Conservation (phyloP, 2,888 invertebrate species). For the Lycaena phlaeas region DNA sequence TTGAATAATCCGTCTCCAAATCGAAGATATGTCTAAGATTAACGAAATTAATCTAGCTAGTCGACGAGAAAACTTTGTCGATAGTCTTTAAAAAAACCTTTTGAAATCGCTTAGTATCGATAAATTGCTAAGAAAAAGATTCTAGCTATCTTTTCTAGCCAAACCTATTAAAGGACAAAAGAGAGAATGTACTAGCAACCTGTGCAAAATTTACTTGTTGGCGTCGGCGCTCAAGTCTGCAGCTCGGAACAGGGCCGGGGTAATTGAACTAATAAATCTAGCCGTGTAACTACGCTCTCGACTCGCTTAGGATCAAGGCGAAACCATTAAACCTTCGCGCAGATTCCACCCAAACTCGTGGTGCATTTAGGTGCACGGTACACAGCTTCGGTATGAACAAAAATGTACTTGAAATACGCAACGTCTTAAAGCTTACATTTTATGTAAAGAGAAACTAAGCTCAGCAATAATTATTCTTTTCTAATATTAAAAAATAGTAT, state of each 20-base stretch:
- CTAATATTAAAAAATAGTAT: too few relatives aligned
- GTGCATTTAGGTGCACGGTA: constrained; percentile 34
- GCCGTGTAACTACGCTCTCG: constrained; percentile 48
- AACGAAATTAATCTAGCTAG: too few relatives aligned
- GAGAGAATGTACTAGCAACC: constrained; percentile 38
- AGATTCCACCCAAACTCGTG: constrained; percentile 31
- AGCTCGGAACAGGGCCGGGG: constrained; percentile 51
- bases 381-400: not conserved
- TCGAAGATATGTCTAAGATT: too few relatives aligned
- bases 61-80: too few relatives aligned
- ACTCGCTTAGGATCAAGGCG: constrained; percentile 51
- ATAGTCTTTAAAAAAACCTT: too few relatives aligned
- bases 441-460: too few relatives aligned
- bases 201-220: constrained; percentile 59
- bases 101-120: too few relatives aligned
- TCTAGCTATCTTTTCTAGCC: constrained; percentile 9
- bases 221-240: constrained; percentile 57
- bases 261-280: constrained; percentile 73
- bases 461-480: too few relatives aligned
- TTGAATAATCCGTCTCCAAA: too few relatives aligned
- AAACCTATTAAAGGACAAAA: constrained; percentile 26
- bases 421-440: too few relatives aligned
- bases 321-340: constrained; percentile 51
- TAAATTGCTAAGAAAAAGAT: constrained; percentile 10
- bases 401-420: too few relatives aligned